phyloP scores from a whole-genome alignment of 2,797 vertebrate species.

The Natrix natrix region DNA sequence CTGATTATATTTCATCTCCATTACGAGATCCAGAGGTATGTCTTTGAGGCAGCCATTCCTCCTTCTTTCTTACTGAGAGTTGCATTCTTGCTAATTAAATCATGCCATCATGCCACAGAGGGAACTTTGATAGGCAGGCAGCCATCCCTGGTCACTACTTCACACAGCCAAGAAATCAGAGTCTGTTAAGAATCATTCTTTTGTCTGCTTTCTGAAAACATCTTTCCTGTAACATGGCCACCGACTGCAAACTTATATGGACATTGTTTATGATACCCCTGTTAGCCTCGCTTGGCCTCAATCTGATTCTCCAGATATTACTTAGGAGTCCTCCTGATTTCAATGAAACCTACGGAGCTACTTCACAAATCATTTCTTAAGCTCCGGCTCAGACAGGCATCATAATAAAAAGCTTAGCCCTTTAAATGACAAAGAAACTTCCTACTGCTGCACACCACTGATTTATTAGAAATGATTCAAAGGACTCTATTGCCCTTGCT shows the following conservation, averaged over 20 bases:
- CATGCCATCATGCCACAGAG: constrained; percentile 10
- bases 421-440: background rate
- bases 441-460: background rate
- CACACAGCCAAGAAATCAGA: background rate
- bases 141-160: constrained; percentile 44
- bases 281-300: background rate
- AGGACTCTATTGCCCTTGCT: background rate
- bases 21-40: constrained; percentile 39
- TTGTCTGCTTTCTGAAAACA: background rate
- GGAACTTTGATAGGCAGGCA: constrained; percentile 46
- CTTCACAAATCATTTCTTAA: background rate
- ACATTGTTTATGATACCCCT: background rate
- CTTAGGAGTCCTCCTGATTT: background rate
- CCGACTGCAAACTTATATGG: background rate
- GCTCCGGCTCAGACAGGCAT: background rate
- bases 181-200: background rate
- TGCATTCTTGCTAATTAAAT: constrained; percentile 18
- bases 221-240: background rate
- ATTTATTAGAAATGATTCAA: constrained; percentile 3
- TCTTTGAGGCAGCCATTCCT: constrained; percentile 41
- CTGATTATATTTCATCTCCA: constrained; percentile 31
- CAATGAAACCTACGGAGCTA: background rate
- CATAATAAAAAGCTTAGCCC: background rate
- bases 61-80: background rate
- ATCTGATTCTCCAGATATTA: background rate